Evolutionary conservation across 2,113 vertebrate genomes (phyloP).

Genomic region (Calypte anna): DNA sequence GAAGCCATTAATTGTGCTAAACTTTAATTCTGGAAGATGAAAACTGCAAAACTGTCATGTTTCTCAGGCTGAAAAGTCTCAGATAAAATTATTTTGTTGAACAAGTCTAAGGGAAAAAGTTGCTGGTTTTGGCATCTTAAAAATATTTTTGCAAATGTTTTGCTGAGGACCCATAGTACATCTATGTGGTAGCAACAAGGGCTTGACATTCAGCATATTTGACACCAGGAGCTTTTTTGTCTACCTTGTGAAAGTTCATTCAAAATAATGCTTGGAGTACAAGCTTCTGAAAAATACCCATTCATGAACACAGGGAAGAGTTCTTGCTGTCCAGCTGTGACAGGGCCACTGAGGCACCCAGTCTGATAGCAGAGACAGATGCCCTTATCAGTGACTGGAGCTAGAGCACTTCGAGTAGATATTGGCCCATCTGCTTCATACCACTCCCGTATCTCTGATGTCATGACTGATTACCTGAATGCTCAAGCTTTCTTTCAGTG

Average conservation of each 20-base stretch:
- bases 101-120: not conserved
- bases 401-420: not conserved
- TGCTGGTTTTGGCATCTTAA: not conserved
- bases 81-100: not conserved
- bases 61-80: not conserved
- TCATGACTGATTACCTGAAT: not conserved
- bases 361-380: slow-evolving; percentile 4
- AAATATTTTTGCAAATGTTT: not conserved
- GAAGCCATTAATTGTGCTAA: not conserved
- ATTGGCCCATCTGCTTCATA: slow-evolving; percentile 11
- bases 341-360: not conserved
- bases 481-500: not conserved
- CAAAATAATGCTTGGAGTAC: not conserved
- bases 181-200: not conserved
- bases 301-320: not conserved
- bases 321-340: not conserved
- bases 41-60: not conserved
- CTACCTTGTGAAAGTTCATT: not conserved
- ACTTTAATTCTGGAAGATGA: not conserved
- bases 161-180: not conserved
- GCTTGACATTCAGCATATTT: not conserved
- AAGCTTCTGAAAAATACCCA: not conserved
- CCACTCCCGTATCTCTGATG: not conserved
- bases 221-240: not conserved
- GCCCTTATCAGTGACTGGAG: not conserved